Conservation (phyloP, 2,888 invertebrate species). For the Euspilapteryx auroguttella region DNA sequence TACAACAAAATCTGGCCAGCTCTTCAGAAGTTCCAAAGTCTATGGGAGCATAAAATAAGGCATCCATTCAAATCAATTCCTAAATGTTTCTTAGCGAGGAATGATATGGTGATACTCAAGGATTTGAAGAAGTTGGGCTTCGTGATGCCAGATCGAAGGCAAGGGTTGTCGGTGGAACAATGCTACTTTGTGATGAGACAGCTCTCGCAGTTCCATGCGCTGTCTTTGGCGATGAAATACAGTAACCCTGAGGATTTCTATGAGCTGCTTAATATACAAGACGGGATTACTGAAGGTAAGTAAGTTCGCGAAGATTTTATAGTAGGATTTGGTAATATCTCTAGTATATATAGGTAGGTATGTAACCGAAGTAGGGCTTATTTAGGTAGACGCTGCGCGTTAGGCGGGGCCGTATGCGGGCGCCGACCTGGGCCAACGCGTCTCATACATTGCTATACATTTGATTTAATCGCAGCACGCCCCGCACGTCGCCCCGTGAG, state of each 20-base stretch:
- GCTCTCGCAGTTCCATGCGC: conserved; percentile 66
- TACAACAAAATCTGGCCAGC: conserved; percentile 72
- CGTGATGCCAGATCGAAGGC: conserved; percentile 65
- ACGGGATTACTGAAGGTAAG: conserved; percentile 52
- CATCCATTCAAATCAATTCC: conserved; percentile 60
- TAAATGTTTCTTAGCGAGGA: conserved; percentile 61
- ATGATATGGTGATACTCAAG: conserved; percentile 61
- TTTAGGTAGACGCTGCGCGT: too few species aligned
- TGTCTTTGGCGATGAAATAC: conserved; percentile 65
- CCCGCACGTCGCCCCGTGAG: too few species aligned
- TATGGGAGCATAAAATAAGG: conserved; percentile 27
- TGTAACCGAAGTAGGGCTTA: too few species aligned
- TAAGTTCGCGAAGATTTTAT: too few species aligned
- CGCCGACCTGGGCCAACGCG: too few species aligned
- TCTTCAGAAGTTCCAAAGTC: conserved; percentile 59
- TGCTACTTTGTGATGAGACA: conserved; percentile 61
- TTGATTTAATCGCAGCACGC: too few species aligned
- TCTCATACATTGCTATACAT: too few species aligned
- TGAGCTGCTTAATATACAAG: conserved; percentile 40
- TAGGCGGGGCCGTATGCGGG: too few species aligned
- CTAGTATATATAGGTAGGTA: too few species aligned
- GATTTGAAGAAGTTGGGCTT: conserved; percentile 64
- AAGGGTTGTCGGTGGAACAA: conserved; percentile 63
- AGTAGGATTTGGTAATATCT: too few species aligned
- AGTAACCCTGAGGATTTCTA: conserved; percentile 59